A percentile compares a stretch with the other conserved stretches of the same genome.
Conservation (phyloP, 1,140 invertebrate species). For the Thalassaphorura encarpata region DNA sequence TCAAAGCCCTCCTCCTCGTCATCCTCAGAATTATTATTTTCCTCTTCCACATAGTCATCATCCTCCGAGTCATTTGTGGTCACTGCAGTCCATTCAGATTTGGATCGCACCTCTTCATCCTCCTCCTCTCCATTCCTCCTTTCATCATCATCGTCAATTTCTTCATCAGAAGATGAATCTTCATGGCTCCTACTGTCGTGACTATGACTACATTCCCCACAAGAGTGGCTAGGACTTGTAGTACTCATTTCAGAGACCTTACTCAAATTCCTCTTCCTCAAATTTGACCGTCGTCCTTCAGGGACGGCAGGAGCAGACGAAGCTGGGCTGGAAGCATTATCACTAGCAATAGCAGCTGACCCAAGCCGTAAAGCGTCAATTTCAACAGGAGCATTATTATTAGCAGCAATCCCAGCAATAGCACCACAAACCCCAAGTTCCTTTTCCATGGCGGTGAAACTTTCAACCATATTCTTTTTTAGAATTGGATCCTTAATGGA, state of each 20-base stretch:
- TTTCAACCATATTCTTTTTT: slow-evolving; percentile 17
- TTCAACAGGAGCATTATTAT: not conserved
- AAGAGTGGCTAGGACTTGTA: slow-evolving; percentile 13
- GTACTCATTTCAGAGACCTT: slow-evolving; percentile 26
- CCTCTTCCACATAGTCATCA: slow-evolving; percentile 24
- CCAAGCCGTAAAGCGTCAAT: not conserved
- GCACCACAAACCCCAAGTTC: not conserved
- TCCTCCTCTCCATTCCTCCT: slow-evolving; percentile 17
- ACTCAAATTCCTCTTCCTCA: slow-evolving; percentile 28
- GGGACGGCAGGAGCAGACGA: not conserved
- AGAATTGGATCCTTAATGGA: slow-evolving; percentile 13
- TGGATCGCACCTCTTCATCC: slow-evolving; percentile 30
- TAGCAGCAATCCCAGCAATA: not conserved
- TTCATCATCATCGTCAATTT: slow-evolving; percentile 4
- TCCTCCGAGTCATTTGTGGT: slow-evolving; percentile 41
- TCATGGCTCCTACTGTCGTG: slow-evolving; percentile 18
- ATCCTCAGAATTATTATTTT: slow-evolving; percentile 7
- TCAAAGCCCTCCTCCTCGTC: slow-evolving; percentile 28
- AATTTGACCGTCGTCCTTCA: no score
- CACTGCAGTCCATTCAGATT: slow-evolving; percentile 43
- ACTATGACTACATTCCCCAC: slow-evolving; percentile 27
- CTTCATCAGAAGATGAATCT: no score
- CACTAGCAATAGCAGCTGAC: not conserved
- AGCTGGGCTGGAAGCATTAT: not conserved
- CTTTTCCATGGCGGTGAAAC: not conserved